Evolutionary conservation across 2,113 vertebrate genomes (phyloP).

Genomic region (Condylura cristata): DNA sequence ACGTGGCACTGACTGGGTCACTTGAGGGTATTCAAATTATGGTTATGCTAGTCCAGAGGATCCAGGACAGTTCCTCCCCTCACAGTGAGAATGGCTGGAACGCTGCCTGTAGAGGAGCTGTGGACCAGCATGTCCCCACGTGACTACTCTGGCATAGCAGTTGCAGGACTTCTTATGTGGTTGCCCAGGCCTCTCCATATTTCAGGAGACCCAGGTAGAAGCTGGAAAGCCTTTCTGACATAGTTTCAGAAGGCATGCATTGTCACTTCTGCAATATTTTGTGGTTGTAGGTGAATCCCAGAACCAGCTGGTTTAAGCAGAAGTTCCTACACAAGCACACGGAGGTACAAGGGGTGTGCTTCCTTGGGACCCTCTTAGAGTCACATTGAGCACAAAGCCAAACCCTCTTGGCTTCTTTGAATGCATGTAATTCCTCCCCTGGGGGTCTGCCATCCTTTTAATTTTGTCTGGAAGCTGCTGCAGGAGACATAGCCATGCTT

Average conservation of each 20-base stretch:
- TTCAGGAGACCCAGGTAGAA: not conserved
- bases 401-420: not conserved
- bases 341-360: not conserved
- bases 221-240: not conserved
- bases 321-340: not conserved
- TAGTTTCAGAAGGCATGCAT: not conserved
- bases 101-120: not conserved
- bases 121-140: not conserved
- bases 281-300: not conserved
- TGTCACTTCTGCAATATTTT: not conserved
- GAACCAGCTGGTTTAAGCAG: not conserved
- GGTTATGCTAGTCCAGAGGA: not conserved
- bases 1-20: not conserved
- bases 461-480: not conserved
- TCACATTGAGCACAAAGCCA: not conserved
- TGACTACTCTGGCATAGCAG: not conserved
- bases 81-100: not conserved
- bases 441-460: not conserved
- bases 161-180: not conserved
- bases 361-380: not conserved
- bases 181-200: not conserved
- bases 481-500: not conserved
- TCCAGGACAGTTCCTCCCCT: not conserved
- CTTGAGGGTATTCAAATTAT: not conserved
- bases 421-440: not conserved